Evolutionary conservation across 2,888 invertebrate species (phyloP).

Genomic region (Tiliacea aurago): DNA sequence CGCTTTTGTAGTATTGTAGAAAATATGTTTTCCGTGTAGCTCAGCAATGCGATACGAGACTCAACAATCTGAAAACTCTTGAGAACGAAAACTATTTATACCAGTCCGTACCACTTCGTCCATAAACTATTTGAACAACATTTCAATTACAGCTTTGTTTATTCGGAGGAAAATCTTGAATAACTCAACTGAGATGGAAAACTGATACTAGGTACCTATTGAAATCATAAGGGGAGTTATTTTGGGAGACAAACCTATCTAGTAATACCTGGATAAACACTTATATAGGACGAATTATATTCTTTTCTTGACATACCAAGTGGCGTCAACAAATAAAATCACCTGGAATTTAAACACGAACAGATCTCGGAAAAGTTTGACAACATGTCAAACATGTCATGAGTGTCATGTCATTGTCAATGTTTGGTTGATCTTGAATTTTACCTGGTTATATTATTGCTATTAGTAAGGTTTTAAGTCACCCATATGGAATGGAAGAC

Average conservation of each 20-base stretch:
- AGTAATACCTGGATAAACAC: background rate
- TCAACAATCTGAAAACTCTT: background rate
- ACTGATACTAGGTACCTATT: conserved; percentile 5
- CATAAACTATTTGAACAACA: conserved; percentile 11
- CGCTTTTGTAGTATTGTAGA: too few species aligned
- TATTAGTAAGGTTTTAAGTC: background rate
- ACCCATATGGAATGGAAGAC: background rate
- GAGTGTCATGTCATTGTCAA: too few species aligned
- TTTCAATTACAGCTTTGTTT: conserved; percentile 26
- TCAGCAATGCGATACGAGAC: background rate
- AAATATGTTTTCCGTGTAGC: too few species aligned
- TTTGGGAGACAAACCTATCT: background rate
- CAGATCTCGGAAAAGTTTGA: background rate
- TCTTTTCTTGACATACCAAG: background rate
- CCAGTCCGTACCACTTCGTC: background rate
- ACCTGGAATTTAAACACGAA: background rate
- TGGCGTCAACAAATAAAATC: background rate
- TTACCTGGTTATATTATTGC: background rate
- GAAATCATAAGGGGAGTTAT: background rate
- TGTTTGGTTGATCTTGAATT: conserved; percentile 6
- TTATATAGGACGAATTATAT: too few species aligned
- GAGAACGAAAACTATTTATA: conserved; percentile 29
- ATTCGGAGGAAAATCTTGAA: background rate
- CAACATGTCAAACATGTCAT: conserved; percentile 3
- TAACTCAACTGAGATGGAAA: conserved; percentile 8